Base-by-base conservation (phyloP, 1,140 invertebrate species). In the Drosophila arawakana region DNA sequence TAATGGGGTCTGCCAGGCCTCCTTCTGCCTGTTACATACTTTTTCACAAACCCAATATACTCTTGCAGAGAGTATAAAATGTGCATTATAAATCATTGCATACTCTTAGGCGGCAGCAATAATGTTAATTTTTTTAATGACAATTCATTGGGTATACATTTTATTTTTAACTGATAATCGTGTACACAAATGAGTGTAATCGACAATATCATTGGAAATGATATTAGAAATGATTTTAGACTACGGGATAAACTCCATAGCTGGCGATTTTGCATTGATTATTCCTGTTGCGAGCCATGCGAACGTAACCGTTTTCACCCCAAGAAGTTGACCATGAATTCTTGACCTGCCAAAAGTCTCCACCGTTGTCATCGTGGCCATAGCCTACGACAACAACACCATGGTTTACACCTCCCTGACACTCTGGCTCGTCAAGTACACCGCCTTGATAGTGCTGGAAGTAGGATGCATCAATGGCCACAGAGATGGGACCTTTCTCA, bases 381-480 rank as follows among this genome's bases (percentile, higher is more conserved):
- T 97, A 98, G 43, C 97, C 97, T 46, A 98, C 96, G 2, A 90
- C 60, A 4, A 88, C 57, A 6, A 91, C 70, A 94, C 94, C 11
- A 97, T 92, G 11, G 97, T 74, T 18, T 2, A 74, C 37, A n/a
- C 92, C 88, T 3, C 93, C 80, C 44, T 93, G 21, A 44, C 69
- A 71, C 1, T n/a, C n/a, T 4, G 39, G 41, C 7, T 34, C n/a
- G 11, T 71, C 34, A 7, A 41, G 34, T n/a, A 71, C 35, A 35
- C 69, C 69, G 0, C 44, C 9, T 25, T 37, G 25, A 25, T 71
- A 71, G 34, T 47, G 37, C 30, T 55, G 58, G 11, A 71, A 65
- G 25, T 30, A 30, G 25, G 30, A 46, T 21, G 71, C 55, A 61
- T 68, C 71, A 13, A 73, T 35, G 10, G 21, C 18, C 0, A 73